phyloP scores from a whole-genome alignment of 2,888 invertebrate genomes.

The Phyto melanocephala region DNA sequence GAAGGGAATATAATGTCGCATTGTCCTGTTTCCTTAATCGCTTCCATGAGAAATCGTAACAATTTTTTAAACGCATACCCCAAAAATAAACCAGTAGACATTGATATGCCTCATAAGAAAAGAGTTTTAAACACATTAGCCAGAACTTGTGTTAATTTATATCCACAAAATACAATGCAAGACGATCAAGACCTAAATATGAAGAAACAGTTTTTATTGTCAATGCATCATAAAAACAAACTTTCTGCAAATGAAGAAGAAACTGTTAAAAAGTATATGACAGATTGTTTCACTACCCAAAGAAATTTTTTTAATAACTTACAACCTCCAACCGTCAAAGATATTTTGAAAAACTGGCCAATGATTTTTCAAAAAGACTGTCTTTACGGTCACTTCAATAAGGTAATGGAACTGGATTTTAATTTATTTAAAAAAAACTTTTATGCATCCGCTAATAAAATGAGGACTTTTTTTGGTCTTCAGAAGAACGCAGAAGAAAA shows the following conservation, averaged over 20 bases:
- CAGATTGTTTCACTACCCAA: constrained; percentile 5
- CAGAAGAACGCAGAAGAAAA: too few relatives aligned
- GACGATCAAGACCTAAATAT: not conserved
- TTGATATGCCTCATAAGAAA: too few relatives aligned
- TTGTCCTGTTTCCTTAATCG: not conserved
- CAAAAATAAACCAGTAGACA: too few relatives aligned
- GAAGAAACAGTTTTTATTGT: constrained; percentile 26
- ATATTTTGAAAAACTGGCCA: too few relatives aligned
- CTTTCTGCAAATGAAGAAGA: not conserved
- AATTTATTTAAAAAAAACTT: too few relatives aligned
- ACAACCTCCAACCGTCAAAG: not conserved
- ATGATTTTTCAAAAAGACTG: too few relatives aligned
- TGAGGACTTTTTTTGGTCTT: too few relatives aligned
- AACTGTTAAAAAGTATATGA: constrained; percentile 3
- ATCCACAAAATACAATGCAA: not conserved
- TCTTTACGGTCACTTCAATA: too few relatives aligned
- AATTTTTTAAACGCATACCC: constrained; percentile 18
- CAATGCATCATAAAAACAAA: constrained; percentile 33
- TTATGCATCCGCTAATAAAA: too few relatives aligned
- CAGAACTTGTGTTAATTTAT: constrained; percentile 26
- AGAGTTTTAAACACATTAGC: constrained; percentile 8
- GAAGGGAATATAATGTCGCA: constrained; percentile 37
- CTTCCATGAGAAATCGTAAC: constrained; percentile 36
- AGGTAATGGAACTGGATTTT: too few relatives aligned
- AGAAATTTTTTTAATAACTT: constrained; percentile 8